These are phyloP conservation scores for Hafferia zeledoni DNA, from an alignment of 2,797 vertebrate species.

Conservation along the genomic window DNA sequence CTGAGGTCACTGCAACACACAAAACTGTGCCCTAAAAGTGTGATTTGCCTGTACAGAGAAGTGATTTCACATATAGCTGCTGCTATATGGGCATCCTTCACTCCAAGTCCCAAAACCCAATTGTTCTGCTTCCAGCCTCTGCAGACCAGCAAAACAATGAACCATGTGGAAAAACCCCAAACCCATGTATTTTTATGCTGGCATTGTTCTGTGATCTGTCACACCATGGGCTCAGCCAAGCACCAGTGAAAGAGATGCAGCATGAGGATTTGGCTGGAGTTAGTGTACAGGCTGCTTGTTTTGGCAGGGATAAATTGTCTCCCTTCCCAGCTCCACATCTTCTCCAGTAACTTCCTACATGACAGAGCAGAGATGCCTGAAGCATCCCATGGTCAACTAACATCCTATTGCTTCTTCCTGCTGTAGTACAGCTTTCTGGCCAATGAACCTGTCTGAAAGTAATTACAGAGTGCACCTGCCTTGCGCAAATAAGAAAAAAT, in stretches of 20 bases:
- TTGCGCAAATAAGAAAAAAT: not conserved
- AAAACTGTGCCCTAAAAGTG: not conserved
- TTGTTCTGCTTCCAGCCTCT: not conserved
- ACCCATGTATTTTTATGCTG: not conserved
- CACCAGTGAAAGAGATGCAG: not conserved
- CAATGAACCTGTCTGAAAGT: not conserved
- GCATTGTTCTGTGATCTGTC: not conserved
- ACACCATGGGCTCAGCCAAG: not conserved
- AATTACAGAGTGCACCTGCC: not conserved
- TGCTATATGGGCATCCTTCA: not conserved
- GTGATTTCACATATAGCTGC: not conserved
- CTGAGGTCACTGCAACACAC: not conserved
- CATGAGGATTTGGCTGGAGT: not conserved
- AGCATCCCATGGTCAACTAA: not conserved
- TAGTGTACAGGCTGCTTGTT: not conserved
- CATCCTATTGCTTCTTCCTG: not conserved
- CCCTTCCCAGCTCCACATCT: not conserved
- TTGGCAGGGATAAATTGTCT: not conserved
- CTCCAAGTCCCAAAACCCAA: not conserved
- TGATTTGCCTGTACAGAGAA: not conserved
- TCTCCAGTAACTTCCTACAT: not conserved
- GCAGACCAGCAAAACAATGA: not conserved
- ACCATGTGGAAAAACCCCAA: fast-evolving
- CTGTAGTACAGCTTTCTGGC: not conserved
- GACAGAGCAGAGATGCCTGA: not conserved